phyloP scores from a whole-genome alignment of 2,113 vertebrate genomes.

The Psittacara wagleri region DNA sequence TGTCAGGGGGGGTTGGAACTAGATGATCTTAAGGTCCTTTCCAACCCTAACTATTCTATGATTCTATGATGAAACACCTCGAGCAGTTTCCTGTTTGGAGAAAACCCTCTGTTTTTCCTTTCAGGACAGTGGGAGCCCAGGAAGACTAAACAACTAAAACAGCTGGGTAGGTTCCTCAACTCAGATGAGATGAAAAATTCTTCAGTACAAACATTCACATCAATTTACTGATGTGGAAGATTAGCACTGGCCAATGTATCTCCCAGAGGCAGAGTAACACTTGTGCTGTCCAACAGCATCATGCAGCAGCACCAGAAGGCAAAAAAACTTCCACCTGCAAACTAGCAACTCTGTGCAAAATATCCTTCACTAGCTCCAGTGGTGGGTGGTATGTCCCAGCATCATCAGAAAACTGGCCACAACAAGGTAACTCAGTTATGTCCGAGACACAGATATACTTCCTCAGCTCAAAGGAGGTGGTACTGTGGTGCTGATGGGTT shows the following conservation, averaged over 20 bases:
- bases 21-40: too few relatives aligned
- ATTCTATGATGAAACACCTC: neutral
- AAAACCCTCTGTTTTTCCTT: neutral
- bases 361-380: neutral
- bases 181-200: neutral
- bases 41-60: too few relatives aligned
- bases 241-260: neutral
- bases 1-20: too few relatives aligned
- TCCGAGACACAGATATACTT: neutral
- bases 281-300: neutral
- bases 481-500: neutral
- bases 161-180: neutral
- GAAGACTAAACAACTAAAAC: neutral
- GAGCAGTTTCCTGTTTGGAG: neutral
- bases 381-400: fast-evolving
- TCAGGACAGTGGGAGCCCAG: neutral
- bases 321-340: neutral
- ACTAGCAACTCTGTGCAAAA: neutral
- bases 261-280: neutral
- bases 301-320: neutral
- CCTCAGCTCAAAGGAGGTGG: neutral
- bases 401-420: neutral
- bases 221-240: neutral
- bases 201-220: neutral
- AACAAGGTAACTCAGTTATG: neutral